Evolutionary conservation across 37 sponge, comb jelly and placozoan species (phyloP), one percentile per base, ranked within the genome.

Genomic region (Cladorhizidae sp.): DNA sequence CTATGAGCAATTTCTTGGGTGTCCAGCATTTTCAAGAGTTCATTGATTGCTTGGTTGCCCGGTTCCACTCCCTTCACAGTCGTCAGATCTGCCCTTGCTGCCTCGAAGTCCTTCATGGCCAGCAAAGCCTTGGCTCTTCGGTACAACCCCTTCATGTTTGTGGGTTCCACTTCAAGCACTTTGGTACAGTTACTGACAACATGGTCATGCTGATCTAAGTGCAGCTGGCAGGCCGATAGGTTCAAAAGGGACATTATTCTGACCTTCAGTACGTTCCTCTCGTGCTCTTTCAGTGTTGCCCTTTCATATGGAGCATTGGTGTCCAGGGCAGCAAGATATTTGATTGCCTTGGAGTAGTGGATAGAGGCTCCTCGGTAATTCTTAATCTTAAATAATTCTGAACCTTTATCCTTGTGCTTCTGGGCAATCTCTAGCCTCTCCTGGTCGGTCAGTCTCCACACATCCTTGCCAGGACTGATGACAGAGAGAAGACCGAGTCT

Each of bases 201-300:
- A 80, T 79, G 57, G 36, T 61, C 37, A 43, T 80, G 69, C 22
- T 78, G 76, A 22, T 68, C 38, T 20, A 83, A 57, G 64, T 91
- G 83, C 14, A 91, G 70, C 75, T 91, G 92, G 80, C 92, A 91
- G 45, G 88, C 92, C 17, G 92, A 68, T 7, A 91, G 64, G 57
- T 91, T 91, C 14, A 79, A 49, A 29, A 78, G n/a, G 23, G 75
- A 49, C 2, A 62, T 57, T 17, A 41, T 18, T 63, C 71, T 83
- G 18, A 87, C 54, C 25, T 50, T 25, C 0, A 43, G n/a, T 20
- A 70, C 71, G 9, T 88, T 83, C 26, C 54, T 50, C 56, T 68
- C 71, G 15, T 36, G 2, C 14, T 21, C 64, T 32, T 77, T 37
- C 1, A 41, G n/a, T 21, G 11, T 6, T 22, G 38, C 51, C 1